phyloP scores from a whole-genome alignment of 2,888 invertebrate species.

The Ichneumon xanthorius region DNA sequence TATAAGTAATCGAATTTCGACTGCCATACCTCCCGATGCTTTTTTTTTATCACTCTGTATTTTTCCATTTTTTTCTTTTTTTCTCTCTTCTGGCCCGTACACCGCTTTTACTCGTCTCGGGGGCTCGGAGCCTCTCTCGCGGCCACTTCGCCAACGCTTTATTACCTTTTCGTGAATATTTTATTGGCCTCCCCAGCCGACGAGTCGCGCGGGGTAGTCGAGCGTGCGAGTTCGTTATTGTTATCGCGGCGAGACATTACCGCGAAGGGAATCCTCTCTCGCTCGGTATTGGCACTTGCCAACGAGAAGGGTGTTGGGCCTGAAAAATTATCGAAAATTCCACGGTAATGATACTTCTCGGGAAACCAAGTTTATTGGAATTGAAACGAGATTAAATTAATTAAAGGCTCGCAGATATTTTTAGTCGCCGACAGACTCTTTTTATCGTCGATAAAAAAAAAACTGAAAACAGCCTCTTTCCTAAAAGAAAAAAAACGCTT shows the following conservation, averaged over 20 bases:
- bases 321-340: constrained; percentile 31
- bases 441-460: background rate
- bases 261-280: background rate
- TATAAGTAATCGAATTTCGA: constrained; percentile 69
- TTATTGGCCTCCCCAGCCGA: constrained; percentile 48
- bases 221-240: constrained; percentile 64
- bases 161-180: constrained; percentile 66
- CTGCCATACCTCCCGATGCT: constrained; percentile 53
- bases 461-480: too few species aligned
- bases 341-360: background rate
- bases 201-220: constrained; percentile 14
- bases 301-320: background rate
- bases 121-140: constrained; percentile 22
- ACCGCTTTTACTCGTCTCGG: constrained; percentile 55
- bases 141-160: constrained; percentile 56
- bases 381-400: background rate
- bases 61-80: background rate
- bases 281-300: constrained; percentile 35
- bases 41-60: constrained; percentile 19
- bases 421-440: background rate
- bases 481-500: too few species aligned
- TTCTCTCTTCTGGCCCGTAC: constrained; percentile 40
- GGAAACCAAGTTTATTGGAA: background rate
- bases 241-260: constrained; percentile 62
- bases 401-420: background rate